Base-by-base conservation (phyloP, 2,113 vertebrate genomes). In the Rhabdomys dilectus region DNA sequence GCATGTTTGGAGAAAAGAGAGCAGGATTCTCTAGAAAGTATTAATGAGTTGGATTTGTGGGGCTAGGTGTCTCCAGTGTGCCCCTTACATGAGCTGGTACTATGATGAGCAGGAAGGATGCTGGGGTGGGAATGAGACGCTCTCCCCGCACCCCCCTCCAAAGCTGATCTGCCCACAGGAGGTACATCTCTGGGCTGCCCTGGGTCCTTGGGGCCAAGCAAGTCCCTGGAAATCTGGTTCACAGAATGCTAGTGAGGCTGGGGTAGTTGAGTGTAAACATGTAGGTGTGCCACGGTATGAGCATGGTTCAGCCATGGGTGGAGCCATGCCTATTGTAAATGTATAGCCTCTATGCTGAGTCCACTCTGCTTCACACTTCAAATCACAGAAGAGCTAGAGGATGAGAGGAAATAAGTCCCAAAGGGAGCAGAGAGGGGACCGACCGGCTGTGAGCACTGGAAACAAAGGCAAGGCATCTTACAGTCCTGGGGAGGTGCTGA, bases 11-110 rank as follows among this genome's bases (percentile, higher is more conserved):
- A 58, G 73, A 16, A 60, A 21, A 58, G 51, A 34, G 58, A 56
- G 7, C 3, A 13, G 5, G 0, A 0, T 8, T 3, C 7, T 0
- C 0, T 8, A 6, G 39, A 62, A 26, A 77, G 15, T 22, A 34
- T 29, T 1, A 12, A 17, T 3, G 62, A n/a, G 10, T 16, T 9
- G 0, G 0, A 9, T 17, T 9, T 22, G 58, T 10, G 36, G 48
- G 2, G 22, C 34, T 7, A 26, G 29, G 42, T n/a, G 68, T 68
- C 5, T 36, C 42, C 29, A 19, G 6, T 0, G 34, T 56, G 36
- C 7, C 29, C 10, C 6, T 4, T 11, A 2, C 0, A 0, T 53
- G 10, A n/a, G 39, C 77, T 7, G 4, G 42, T 22, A 58, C 24
- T 5, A 2, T 39, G 34, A 1, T 73, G 66, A 29, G 19, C 10